Percentiles rank a stretch among this genome's conserved stretches.
phyloP scores from a whole-genome alignment of 2,113 vertebrate species.

The Psittacus erithacus region DNA sequence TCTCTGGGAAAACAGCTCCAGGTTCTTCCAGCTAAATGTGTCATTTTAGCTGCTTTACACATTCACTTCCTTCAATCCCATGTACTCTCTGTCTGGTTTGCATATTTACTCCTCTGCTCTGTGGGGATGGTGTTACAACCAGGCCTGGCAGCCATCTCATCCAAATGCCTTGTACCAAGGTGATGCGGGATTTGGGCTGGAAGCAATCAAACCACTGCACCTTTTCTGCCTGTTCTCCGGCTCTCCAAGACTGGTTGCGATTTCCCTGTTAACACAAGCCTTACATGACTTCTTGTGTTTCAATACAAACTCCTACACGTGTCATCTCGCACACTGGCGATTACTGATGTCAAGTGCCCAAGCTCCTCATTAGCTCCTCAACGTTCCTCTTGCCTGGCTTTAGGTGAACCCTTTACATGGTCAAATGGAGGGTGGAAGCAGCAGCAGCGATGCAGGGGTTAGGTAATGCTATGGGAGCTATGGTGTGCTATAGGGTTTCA shows the following conservation, averaged over 20 bases:
- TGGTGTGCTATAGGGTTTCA: not conserved
- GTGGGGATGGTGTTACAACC: not conserved
- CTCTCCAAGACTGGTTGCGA: accelerated
- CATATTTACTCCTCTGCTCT: not conserved
- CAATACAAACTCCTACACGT: not conserved
- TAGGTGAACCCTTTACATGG: accelerated
- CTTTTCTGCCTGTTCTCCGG: not conserved
- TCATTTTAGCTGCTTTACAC: not conserved
- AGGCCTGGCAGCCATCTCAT: not conserved
- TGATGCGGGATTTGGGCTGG: not conserved
- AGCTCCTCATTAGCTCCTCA: not conserved
- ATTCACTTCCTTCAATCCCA: not conserved
- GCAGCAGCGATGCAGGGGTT: not conserved
- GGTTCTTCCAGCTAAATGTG: not conserved
- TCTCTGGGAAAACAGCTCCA: not conserved
- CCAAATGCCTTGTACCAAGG: accelerated
- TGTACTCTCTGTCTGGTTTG: not conserved
- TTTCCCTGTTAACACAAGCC: not conserved
- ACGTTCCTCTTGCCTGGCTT: not conserved
- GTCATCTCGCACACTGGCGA: accelerated
- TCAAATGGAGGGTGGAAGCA: accelerated
- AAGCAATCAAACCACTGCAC: accelerated
- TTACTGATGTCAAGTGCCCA: not conserved
- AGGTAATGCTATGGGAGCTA: accelerated
- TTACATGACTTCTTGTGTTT: not conserved